A percentile compares a stretch with the other conserved stretches of the same genome.
These are phyloP conservation scores for Caenorhabditis inopinata DNA, from an alignment of 1,140 invertebrate genomes.

Conservation along the genomic window DNA sequence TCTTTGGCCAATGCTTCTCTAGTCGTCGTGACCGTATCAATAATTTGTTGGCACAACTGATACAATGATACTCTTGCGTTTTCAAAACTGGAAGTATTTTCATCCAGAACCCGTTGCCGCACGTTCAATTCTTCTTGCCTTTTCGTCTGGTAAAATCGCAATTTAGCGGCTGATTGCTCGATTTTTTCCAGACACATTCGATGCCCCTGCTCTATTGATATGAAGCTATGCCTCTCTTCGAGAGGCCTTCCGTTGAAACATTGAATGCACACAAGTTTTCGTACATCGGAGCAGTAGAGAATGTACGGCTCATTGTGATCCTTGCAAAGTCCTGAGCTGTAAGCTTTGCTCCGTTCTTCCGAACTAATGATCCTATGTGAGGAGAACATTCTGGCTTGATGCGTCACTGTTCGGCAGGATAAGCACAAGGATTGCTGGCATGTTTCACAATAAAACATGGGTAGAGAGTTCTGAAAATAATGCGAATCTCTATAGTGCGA, in stretches of 20 bases:
- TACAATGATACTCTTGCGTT: slow-evolving; percentile 28
- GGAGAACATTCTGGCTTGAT: slow-evolving; percentile 62
- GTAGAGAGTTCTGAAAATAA: slow-evolving; percentile 53
- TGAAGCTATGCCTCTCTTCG: slow-evolving; percentile 55
- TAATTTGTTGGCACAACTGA: slow-evolving; percentile 45
- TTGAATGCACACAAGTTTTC: slow-evolving; percentile 61
- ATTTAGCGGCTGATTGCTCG: slow-evolving; percentile 55
- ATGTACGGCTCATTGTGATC: slow-evolving; percentile 61
- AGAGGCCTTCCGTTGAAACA: slow-evolving; percentile 61
- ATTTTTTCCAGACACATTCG: slow-evolving; percentile 61
- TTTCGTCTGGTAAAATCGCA: slow-evolving; percentile 58
- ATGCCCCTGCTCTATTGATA: slow-evolving; percentile 63
- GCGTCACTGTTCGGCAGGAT: slow-evolving; percentile 53
- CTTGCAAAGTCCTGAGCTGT: slow-evolving; percentile 48
- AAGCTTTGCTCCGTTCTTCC: slow-evolving; percentile 56
- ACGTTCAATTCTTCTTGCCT: slow-evolving; percentile 57
- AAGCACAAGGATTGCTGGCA: slow-evolving; percentile 64
- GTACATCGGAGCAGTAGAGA: slow-evolving; percentile 57
- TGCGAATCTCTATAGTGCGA: no score
- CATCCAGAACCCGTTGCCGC: slow-evolving; percentile 51
- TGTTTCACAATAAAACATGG: slow-evolving; percentile 66
- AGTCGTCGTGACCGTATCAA: slow-evolving; percentile 46
- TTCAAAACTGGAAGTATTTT: slow-evolving; percentile 51
- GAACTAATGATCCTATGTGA: slow-evolving; percentile 57
- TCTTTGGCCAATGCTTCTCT: slow-evolving; percentile 39